Evolutionary conservation across 2,888 invertebrate species (phyloP), one percentile per base, ranked within the genome.

Genomic region (Margaritifera margaritifera): DNA sequence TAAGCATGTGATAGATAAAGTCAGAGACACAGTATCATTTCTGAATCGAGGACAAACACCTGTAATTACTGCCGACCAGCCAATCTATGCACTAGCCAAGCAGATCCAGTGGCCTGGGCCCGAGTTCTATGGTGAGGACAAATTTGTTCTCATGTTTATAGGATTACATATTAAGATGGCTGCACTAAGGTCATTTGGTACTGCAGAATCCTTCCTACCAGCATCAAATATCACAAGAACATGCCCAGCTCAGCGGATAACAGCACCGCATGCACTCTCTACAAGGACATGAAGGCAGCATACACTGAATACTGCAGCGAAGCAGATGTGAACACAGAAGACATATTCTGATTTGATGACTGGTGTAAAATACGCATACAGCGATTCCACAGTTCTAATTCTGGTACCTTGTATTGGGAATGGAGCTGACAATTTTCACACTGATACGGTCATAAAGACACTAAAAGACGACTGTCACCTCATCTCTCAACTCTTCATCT

Each of bases 31-130:
- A 15, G 58, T 64, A 24, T 22, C 22, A 51, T 66, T 51, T 63
- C 68, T 85, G 19, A 84, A 84, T 69, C 75, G 78, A 15, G 74
- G 72, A 20, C 82, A 84, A 62, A 63, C 63, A 22, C 75, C 79
- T 22, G 82, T 82, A 18, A 71, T 86, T 22, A 68, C 79, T 58
- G 60, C 68, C 24, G 85, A 86, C 71, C 80, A 83, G 68, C 84
- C 82, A 57, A 42, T 86, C 6, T 86, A 74, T 75, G 80, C 84
- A 60, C 15, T 83, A 52, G 80, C 78, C 8, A 84, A 84, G 57
- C 75, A 79, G 56, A 72, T 83, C 0, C 81, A 85, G 69, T 86
- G 82, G 81, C 60, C 74, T 11, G 80, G 75, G 71, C 80, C 80
- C 22, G 70, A 82, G 11, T 18, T 51, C 42, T 76, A 80, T 69